phyloP scores from a whole-genome alignment of 2,888 invertebrate genomes.

The Allolobophora icterica region DNA sequence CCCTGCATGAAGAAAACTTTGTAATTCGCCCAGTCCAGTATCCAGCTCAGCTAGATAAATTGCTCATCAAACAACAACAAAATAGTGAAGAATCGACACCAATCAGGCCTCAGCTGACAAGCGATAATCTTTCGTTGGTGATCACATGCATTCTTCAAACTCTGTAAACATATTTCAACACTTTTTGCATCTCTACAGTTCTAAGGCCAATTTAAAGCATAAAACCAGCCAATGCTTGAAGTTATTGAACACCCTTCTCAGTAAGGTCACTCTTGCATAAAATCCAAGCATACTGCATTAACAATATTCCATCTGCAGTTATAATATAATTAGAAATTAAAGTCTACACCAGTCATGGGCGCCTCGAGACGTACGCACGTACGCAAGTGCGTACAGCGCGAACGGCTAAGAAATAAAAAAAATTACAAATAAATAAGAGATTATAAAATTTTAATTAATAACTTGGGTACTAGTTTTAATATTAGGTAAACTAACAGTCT shows the following conservation, averaged over 20 bases:
- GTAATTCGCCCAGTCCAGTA: not conserved
- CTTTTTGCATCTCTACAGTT: not conserved
- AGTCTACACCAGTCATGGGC: not conserved
- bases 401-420: too few relatives aligned
- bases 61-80: not conserved
- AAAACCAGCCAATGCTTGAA: not conserved
- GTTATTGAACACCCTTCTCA: not conserved
- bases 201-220: not conserved
- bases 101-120: too few relatives aligned
- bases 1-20: too few relatives aligned
- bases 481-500: too few relatives aligned
- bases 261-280: not conserved
- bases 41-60: not conserved
- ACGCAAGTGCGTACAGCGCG: too few relatives aligned
- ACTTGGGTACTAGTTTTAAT: too few relatives aligned
- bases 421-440: too few relatives aligned
- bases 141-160: too few relatives aligned
- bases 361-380: too few relatives aligned
- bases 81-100: not conserved
- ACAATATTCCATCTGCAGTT: not conserved
- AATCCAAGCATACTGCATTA: not conserved
- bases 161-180: not conserved
- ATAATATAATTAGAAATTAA: not conserved
- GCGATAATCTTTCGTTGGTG: too few relatives aligned
- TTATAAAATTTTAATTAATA: too few relatives aligned